Percentiles rank a stretch among this genome's conserved stretches.
Evolutionary conservation across 2,888 invertebrate genomes (phyloP).

Genomic region (Apocheima hispidaria): DNA sequence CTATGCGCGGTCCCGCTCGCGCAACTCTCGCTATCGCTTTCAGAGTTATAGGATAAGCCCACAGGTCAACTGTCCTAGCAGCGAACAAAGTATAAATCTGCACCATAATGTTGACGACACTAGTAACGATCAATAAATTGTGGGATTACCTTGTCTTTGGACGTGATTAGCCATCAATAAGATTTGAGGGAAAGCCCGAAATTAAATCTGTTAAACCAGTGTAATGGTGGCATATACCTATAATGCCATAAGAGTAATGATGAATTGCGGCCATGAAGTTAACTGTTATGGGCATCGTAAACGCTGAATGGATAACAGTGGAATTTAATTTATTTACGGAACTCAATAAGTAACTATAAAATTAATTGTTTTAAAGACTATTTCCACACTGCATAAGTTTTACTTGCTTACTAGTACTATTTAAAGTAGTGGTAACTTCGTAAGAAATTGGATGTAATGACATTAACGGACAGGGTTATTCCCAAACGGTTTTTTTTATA

Average conservation of each 20-base stretch:
- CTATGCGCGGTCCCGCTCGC: no score
- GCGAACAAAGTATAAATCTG: constrained; percentile 67
- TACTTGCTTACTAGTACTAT: no score
- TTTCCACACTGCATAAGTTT: no score
- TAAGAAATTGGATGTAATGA: no score
- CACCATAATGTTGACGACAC: constrained; percentile 69
- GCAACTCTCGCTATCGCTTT: no score
- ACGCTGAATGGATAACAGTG: constrained; percentile 39
- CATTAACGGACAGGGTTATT: no score
- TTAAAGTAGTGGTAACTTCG: no score
- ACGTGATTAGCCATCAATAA: constrained; percentile 79
- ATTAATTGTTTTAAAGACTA: not conserved
- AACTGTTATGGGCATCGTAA: constrained; percentile 50
- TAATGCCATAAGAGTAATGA: constrained; percentile 67
- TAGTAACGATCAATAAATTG: constrained; percentile 81
- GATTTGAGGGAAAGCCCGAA: constrained; percentile 78
- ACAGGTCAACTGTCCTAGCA: not conserved
- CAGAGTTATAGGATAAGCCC: no score
- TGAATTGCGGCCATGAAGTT: constrained; percentile 58
- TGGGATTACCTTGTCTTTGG: constrained; percentile 82
- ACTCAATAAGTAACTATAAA: not conserved
- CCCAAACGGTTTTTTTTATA: no score
- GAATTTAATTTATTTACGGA: constrained; percentile 20
- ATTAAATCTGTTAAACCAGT: constrained; percentile 80
- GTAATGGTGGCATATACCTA: constrained; percentile 70